Evolutionary conservation across 2,113 vertebrate genomes (phyloP).

Genomic region (Haliaeetus leucogaster): DNA sequence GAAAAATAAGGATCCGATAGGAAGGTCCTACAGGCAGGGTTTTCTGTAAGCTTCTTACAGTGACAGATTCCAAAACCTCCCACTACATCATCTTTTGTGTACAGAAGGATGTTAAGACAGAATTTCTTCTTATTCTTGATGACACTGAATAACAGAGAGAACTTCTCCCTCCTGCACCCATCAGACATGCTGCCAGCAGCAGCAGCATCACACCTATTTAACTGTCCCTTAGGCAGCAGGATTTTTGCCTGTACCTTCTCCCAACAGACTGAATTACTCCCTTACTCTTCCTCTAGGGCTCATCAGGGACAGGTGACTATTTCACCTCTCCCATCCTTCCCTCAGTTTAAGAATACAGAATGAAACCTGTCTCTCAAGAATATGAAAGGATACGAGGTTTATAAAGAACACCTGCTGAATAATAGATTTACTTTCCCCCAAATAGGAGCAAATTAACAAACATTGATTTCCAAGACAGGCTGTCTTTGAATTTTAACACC

Average conservation of each 20-base stretch:
- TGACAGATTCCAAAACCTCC: neutral
- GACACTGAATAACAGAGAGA: neutral
- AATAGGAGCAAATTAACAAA: neutral
- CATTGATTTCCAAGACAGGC: neutral
- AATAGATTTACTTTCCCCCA: neutral
- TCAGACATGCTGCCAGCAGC: neutral
- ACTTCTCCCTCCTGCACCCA: neutral
- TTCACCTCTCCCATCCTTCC: neutral
- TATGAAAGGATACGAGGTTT: neutral
- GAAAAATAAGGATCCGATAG: neutral
- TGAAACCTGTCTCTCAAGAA: neutral
- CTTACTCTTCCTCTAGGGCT: neutral
- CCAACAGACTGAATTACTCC: neutral
- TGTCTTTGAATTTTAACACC: neutral
- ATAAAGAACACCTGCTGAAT: neutral
- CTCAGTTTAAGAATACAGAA: neutral
- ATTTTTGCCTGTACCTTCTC: neutral
- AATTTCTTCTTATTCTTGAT: neutral
- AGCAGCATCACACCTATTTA: neutral
- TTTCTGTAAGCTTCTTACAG: neutral
- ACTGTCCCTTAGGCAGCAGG: accelerated
- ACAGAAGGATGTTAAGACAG: neutral
- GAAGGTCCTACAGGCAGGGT: neutral
- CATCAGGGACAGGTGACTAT: too few species aligned
- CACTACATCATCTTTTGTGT: too few species aligned